Evolutionary conservation across 2,113 vertebrate genomes (phyloP), one percentile per base, ranked within the genome.

Genomic region (Canis aureus): DNA sequence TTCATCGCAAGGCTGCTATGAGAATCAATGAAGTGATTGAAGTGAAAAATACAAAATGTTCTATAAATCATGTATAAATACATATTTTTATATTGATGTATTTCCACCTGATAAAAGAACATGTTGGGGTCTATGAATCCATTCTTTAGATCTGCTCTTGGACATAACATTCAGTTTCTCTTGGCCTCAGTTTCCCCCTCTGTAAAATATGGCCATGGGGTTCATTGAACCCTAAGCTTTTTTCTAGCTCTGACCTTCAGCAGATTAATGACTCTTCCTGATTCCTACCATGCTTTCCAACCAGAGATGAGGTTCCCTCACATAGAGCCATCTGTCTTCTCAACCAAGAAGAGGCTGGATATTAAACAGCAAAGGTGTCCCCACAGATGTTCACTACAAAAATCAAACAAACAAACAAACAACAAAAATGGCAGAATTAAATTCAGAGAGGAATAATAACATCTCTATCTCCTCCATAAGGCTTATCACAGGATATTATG

Each of bases 131-230:
- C 53, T 64, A 8, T 79, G 78, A 66, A 90, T 49, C 12, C 49
- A 78, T 71, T 95, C 69, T 76, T 95, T 55, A 71, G 49, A 11
- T 96, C 60, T 94, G 66, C 32, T 94, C 53, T 87, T 82, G 10
- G 27, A n/a, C 32, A 25, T 23, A 64, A 57, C 23, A 29, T 60
- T 88, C 55, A 51, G 5, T 25, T 88, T 81, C 35, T 71, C 59
- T 76, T 71, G n/a, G 43, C 22, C 73, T 82, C 49, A 11, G 9
- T 62, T 82, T 64, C 60, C 29, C 11, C 17, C 12, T 55, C 12
- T 91, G 11, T 81, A 74, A 94, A 85, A 83, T 71, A 38, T 62
- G 90, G 20, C 25, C 49, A 20, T 27, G 13, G 80, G 2, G 60
- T 49, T 71, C 19, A 2, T 4, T 57, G 43, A 76, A 29, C 23